Evolutionary conservation across 2,888 invertebrate genomes (phyloP).

Genomic region (Harpagoxenus sublaevis): DNA sequence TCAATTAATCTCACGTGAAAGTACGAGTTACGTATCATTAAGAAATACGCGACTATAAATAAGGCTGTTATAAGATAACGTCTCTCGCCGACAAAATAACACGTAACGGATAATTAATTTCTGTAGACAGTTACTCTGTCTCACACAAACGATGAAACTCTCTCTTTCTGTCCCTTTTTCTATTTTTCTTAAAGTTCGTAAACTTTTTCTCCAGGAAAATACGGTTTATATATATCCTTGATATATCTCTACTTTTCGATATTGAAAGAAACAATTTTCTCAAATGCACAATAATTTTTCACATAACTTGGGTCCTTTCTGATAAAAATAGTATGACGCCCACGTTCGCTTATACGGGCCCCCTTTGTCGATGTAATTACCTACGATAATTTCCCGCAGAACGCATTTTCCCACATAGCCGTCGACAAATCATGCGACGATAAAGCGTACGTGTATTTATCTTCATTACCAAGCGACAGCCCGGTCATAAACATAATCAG

Average conservation of each 20-base stretch:
- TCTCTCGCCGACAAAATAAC: slow-evolving; percentile 26
- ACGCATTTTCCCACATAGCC: slow-evolving; percentile 50
- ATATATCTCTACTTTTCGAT: background rate
- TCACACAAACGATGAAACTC: background rate
- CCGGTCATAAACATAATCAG: slow-evolving; percentile 51
- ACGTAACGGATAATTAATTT: slow-evolving; percentile 38
- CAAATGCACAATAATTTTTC: slow-evolving; percentile 17
- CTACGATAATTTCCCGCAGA: slow-evolving; percentile 44
- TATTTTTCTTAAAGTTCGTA: slow-evolving; percentile 23
- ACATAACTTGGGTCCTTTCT: background rate
- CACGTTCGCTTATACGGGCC: slow-evolving; percentile 22
- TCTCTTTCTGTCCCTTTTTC: background rate
- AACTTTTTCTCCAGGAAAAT: background rate
- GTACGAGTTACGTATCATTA: slow-evolving; percentile 45
- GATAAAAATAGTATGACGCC: slow-evolving; percentile 29
- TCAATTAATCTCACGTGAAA: slow-evolving; percentile 50
- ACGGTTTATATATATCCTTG: background rate
- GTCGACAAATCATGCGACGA: slow-evolving; percentile 54
- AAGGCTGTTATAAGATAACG: slow-evolving; percentile 15
- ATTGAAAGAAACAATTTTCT: slow-evolving; percentile 14
- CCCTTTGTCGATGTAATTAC: slow-evolving; percentile 44
- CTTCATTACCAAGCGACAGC: slow-evolving; percentile 51
- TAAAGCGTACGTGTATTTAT: slow-evolving; percentile 50
- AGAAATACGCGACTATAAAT: slow-evolving; percentile 48
- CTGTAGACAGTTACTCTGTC: background rate